These are phyloP conservation scores for Anolis apletophallus DNA, from an alignment of 2,797 vertebrate species.

Conservation along the genomic window DNA sequence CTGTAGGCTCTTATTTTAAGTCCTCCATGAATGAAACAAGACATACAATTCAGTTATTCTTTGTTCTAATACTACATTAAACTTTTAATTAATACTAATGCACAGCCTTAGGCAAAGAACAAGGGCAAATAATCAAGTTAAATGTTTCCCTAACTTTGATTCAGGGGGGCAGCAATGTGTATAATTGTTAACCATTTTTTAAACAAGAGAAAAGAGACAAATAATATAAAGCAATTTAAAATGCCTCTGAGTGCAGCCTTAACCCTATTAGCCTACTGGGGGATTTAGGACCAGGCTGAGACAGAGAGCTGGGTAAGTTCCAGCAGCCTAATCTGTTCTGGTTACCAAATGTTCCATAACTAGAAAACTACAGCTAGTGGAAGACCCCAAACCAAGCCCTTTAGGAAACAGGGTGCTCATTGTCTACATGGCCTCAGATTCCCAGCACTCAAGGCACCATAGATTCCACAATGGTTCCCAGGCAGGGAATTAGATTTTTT, in stretches of 20 bases:
- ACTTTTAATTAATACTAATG: background rate
- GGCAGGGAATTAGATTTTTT: background rate
- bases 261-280: background rate
- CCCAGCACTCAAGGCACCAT: background rate
- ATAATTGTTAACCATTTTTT: background rate
- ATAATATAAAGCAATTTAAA: background rate
- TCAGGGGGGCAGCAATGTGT: background rate
- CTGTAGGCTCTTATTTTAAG: background rate
- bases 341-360: background rate
- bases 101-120: background rate
- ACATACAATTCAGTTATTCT: background rate
- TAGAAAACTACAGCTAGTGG: background rate
- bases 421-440: background rate
- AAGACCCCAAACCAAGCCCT: too few relatives aligned
- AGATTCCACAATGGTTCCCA: background rate
- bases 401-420: too few relatives aligned
- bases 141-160: background rate
- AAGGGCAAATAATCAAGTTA: background rate
- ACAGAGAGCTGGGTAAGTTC: background rate
- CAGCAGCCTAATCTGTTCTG: background rate
- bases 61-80: conserved; percentile 2
- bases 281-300: background rate
- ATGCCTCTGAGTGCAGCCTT: background rate
- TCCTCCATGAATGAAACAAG: background rate
- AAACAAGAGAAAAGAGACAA: background rate